Percentiles rank a stretch among this genome's conserved stretches.
Conservation (phyloP, 2,113 vertebrate genomes). For the Hyaena hyaena region DNA sequence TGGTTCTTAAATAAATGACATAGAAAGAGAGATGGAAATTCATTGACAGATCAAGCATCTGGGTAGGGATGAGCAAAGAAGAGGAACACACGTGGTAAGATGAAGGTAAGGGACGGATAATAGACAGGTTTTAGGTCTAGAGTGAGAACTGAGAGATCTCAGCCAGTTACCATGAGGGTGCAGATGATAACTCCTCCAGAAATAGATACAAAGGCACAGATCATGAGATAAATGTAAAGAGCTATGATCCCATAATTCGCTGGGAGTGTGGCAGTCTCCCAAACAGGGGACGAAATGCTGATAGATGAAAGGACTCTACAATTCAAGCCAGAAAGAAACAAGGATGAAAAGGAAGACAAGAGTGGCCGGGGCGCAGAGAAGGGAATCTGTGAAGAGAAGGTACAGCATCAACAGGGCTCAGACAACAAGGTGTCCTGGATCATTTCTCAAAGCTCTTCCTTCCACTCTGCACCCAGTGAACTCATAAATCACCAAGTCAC, state of each 20-base stretch:
- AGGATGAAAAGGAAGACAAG: not conserved
- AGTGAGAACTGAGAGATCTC: not conserved
- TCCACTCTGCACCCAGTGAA: too few relatives aligned
- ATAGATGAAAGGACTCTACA: not conserved
- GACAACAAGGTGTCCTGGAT: fast-evolving
- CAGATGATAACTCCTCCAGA: not conserved
- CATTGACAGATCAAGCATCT: not conserved
- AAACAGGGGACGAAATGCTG: not conserved
- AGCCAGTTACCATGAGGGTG: not conserved
- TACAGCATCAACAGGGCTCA: fast-evolving
- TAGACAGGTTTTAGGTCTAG: not conserved
- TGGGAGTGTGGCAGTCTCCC: not conserved
- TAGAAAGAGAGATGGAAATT: not conserved
- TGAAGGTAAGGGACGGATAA: not conserved
- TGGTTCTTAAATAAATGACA: not conserved
- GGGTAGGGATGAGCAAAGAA: not conserved
- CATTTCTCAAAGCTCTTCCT: not conserved
- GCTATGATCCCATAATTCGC: not conserved
- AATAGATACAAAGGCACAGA: not conserved
- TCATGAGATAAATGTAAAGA: not conserved
- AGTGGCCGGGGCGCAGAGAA: not conserved
- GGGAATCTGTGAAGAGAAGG: not conserved
- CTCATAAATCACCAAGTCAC: not conserved
- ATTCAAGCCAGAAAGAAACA: not conserved
- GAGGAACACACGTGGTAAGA: not conserved